These are phyloP conservation scores for Leucoraja ocellata DNA, from an alignment of 2,797 vertebrate genomes.

Conservation along the genomic window DNA sequence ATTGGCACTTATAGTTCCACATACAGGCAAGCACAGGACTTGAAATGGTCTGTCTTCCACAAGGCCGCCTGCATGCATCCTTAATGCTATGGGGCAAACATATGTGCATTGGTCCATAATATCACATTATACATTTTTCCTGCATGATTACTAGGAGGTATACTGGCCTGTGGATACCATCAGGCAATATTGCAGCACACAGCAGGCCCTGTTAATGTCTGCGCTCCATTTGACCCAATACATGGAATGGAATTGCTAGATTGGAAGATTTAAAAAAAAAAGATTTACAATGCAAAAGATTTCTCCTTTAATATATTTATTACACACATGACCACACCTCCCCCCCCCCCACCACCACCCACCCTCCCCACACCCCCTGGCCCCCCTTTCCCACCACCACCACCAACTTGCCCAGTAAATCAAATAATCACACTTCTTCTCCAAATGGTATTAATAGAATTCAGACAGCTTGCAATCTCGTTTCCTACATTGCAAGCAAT, in stretches of 20 bases:
- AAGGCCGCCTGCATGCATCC: too few relatives aligned
- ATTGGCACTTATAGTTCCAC: not conserved
- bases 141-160: too few relatives aligned
- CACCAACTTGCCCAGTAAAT: not conserved
- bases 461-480: conserved; percentile 36
- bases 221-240: not conserved
- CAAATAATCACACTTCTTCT: conserved; percentile 38
- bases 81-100: too few relatives aligned
- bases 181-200: not conserved
- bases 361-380: not conserved
- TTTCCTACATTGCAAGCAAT: conserved; percentile 37
- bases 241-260: conserved; percentile 20
- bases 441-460: conserved; percentile 37
- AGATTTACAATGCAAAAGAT: not conserved
- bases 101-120: too few relatives aligned
- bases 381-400: not conserved
- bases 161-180: too few relatives aligned
- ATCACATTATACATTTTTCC: too few relatives aligned
- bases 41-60: too few relatives aligned
- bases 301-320: conserved; percentile 8
- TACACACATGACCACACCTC: not conserved
- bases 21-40: not conserved
- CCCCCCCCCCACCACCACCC: not conserved
- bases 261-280: not conserved
- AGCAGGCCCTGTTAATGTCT: not conserved